Evolutionary conservation across 2,113 vertebrate genomes (phyloP), one percentile per base, ranked within the genome.

Genomic region (Indri indri): DNA sequence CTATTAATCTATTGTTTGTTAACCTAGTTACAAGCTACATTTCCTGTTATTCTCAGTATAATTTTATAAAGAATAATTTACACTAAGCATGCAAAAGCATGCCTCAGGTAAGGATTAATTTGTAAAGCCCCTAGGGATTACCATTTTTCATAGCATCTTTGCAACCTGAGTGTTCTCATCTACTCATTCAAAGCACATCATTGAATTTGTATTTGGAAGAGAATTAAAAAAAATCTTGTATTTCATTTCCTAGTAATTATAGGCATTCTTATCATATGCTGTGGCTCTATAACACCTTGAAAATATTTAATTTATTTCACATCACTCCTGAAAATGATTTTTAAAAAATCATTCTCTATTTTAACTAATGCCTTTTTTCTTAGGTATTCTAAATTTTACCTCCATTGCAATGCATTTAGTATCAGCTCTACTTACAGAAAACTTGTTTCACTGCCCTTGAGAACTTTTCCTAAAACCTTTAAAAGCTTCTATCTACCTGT

Each of bases 71-170:
- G 90, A 96, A 95, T 96, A 96, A 97, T 96, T 97, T 85, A 90
- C 63, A 47, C 45, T 82, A 91, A 93, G 52, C 92, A 95, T 94
- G 94, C 84, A 88, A 61, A 93, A 76, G 37, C 94, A 92, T 93
- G 91, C 91, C 65, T 91, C 61, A 74, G 80, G 93, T 93, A 74
- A 96, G 87, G 96, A 98, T 97, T 97, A 97, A 95, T 97, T 94
- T 32, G 70, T 82, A 95, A 94, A 94, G 25, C 57, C 96, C 71
- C 34, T 32, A 45, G 88, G 96, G 74, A 94, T 88, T 85, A 70
- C 14, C 8, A 0, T 96, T 97, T 95, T 94, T 97, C 95, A 95
- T 74, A 87, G 52, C 37, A 61, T 89, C 90, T 88, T 94, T n/a
- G 14, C n/a, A 95, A 94, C 81, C 66, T 94, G 68, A 93, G 63